Conservation (phyloP, 2,797 vertebrate species). For the Peromyscus aztecus region DNA sequence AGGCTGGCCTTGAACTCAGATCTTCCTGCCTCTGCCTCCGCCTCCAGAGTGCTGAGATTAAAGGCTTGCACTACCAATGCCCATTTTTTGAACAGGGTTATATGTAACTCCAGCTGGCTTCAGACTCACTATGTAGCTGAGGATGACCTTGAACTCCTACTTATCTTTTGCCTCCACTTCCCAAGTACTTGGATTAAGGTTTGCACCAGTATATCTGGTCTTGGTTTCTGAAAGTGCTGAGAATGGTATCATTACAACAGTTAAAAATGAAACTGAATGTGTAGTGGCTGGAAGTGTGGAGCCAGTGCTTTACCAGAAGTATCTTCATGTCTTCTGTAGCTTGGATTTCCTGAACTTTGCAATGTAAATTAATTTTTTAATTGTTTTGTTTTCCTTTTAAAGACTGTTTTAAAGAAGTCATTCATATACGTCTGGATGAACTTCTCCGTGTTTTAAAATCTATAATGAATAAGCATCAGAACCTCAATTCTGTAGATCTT, state of each 20-base stretch:
- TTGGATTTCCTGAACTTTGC: constrained; percentile 51
- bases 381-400: constrained; percentile 72
- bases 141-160: not conserved
- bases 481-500: constrained; percentile 97
- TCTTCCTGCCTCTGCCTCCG: not conserved
- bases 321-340: not conserved
- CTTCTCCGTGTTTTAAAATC: constrained; percentile 94
- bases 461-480: constrained; percentile 95
- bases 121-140: not conserved
- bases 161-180: not conserved
- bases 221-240: constrained; percentile 24
- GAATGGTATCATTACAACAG: not conserved
- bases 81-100: not conserved
- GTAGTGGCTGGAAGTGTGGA: not conserved
- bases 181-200: not conserved
- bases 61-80: not conserved
- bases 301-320: not conserved
- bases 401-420: constrained; percentile 93
- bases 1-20: not conserved
- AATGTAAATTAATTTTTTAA: constrained; percentile 56
- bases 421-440: constrained; percentile 96
- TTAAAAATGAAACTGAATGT: constrained; percentile 59
- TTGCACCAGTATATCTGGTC: not conserved
- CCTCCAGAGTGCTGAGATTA: not conserved
- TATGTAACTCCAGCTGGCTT: not conserved